These are phyloP conservation scores for Carcinoscorpius rotundicauda DNA, from an alignment of 1,140 invertebrate genomes.

Conservation along the genomic window DNA sequence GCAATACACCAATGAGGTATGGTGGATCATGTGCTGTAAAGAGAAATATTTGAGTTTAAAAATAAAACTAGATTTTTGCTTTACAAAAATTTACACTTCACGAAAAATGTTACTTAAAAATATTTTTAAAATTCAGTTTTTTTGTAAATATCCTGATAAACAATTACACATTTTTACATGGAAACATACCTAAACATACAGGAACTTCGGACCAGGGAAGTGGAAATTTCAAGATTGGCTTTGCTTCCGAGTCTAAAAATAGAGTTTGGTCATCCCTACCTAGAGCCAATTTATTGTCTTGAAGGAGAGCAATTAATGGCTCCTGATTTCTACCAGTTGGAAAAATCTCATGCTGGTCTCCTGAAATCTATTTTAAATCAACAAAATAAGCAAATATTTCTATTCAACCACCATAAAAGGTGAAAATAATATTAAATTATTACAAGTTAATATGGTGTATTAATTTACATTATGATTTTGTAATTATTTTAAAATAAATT, in stretches of 20 bases:
- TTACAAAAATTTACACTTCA: constrained; percentile 16
- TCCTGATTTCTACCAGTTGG: constrained; percentile 66
- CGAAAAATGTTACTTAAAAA: constrained; percentile 1
- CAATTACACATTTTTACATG: background rate
- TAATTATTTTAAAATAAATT: too few species aligned
- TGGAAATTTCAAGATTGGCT: constrained; percentile 49
- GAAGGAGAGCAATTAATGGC: constrained; percentile 62
- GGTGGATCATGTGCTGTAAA: constrained; percentile 76
- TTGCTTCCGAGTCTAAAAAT: constrained; percentile 59
- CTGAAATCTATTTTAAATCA: constrained; percentile 30
- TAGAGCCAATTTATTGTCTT: constrained; percentile 57
- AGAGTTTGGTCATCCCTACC: constrained; percentile 73
- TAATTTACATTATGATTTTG: too few species aligned
- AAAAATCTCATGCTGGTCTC: constrained; percentile 64
- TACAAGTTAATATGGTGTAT: too few species aligned
- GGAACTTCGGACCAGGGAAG: constrained; percentile 76
- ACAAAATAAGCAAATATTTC: too few species aligned
- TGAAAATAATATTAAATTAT: too few species aligned
- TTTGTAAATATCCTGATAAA: constrained; percentile 6
- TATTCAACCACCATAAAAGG: too few species aligned
- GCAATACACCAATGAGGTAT: constrained; percentile 67
- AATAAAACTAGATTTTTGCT: background rate
- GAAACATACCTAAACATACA: constrained; percentile 46
- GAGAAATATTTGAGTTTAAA: constrained; percentile 17
- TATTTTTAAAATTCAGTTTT: background rate